These are phyloP conservation scores for Lepidurus couesii DNA, from an alignment of 1,140 invertebrate genomes.

Conservation along the genomic window DNA sequence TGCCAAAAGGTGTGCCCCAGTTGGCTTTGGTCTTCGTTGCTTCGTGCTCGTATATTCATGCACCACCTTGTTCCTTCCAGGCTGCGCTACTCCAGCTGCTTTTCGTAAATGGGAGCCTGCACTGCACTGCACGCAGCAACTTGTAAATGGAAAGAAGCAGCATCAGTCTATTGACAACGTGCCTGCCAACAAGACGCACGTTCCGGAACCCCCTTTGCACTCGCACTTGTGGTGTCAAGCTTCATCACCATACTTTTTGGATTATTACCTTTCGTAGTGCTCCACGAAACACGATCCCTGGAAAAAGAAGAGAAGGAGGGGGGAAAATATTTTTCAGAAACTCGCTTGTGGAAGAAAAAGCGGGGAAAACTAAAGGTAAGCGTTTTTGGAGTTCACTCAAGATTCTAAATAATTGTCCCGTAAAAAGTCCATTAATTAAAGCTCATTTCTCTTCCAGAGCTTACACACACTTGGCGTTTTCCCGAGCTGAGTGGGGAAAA, in stretches of 20 bases:
- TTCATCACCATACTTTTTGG: neutral
- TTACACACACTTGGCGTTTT: neutral
- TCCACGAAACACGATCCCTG: too few relatives aligned
- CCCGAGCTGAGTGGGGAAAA: neutral
- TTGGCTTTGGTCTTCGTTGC: neutral
- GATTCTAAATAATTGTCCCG: neutral
- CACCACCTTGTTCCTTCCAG: neutral
- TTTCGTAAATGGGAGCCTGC: neutral
- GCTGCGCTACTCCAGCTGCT: neutral
- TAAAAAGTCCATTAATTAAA: constrained; percentile 8
- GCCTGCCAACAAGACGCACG: neutral
- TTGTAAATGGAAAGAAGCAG: constrained; percentile 11
- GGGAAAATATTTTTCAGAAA: neutral
- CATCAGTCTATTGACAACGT: constrained; percentile 22
- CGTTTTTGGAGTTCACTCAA: neutral
- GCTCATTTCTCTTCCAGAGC: neutral
- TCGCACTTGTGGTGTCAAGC: neutral
- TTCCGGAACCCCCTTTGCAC: neutral
- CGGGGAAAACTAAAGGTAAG: neutral
- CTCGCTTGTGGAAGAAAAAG: neutral
- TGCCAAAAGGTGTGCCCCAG: constrained; percentile 7
- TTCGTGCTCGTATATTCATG: neutral
- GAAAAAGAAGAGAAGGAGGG: too few relatives aligned
- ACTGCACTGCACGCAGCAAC: constrained; percentile 6
- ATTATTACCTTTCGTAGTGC: neutral